Evolutionary conservation across 2,113 vertebrate genomes (phyloP).

Genomic region (Hemibagrus wyckioides): DNA sequence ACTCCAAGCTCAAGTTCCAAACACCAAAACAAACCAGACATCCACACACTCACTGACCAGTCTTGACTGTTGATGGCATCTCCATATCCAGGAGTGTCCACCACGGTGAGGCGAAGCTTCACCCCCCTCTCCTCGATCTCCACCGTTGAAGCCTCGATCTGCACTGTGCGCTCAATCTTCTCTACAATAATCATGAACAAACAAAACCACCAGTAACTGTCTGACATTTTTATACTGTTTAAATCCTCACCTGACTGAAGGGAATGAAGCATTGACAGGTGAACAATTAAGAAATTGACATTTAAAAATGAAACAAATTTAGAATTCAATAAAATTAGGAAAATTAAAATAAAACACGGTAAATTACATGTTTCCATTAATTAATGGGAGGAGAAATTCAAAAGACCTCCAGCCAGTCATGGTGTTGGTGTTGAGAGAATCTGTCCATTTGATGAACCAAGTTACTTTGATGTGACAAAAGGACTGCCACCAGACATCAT

Average conservation of each 20-base stretch:
- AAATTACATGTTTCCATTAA: background rate
- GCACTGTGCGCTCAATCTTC: slow-evolving; percentile 91
- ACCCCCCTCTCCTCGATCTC: slow-evolving; percentile 93
- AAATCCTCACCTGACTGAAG: background rate
- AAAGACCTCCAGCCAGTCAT: background rate
- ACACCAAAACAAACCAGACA: slow-evolving; percentile 20
- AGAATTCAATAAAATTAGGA: background rate
- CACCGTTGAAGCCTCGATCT: slow-evolving; percentile 91
- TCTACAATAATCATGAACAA: slow-evolving; percentile 67
- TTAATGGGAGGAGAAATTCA: background rate
- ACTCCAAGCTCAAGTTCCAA: background rate
- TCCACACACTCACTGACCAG: slow-evolving; percentile 73
- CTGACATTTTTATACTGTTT: background rate
- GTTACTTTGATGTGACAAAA: background rate
- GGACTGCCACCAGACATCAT: no score
- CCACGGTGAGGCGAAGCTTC: slow-evolving; percentile 90
- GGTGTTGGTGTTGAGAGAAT: background rate
- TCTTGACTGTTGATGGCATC: slow-evolving; percentile 94
- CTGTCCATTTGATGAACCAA: background rate
- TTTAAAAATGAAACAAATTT: background rate
- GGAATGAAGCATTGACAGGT: background rate
- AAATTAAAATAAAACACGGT: no score
- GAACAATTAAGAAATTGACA: background rate
- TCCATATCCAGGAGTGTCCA: slow-evolving; percentile 91
- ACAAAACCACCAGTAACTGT: background rate